phyloP scores from a whole-genome alignment of 2,797 vertebrate genomes.

The Microchirus variegatus region DNA sequence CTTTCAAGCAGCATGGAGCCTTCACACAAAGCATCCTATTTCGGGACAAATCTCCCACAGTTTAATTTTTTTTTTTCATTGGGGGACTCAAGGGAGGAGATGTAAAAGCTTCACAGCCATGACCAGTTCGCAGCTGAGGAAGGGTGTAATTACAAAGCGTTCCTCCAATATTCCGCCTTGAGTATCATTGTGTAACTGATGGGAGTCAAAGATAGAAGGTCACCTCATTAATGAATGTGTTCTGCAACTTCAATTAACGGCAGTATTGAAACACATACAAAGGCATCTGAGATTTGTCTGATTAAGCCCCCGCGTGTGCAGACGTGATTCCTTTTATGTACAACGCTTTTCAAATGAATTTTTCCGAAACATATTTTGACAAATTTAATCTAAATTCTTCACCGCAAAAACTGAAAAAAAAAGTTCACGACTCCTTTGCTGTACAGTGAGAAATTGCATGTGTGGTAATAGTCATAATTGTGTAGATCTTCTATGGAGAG shows the following conservation, averaged over 20 bases:
- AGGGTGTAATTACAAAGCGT: slow-evolving; percentile 47
- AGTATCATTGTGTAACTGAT: slow-evolving; percentile 49
- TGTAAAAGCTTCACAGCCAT: slow-evolving; percentile 19
- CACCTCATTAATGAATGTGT: slow-evolving; percentile 45
- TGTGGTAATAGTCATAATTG: too few species aligned
- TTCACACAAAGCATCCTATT: slow-evolving; percentile 56
- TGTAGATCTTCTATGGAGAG: too few species aligned
- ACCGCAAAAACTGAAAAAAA: too few species aligned
- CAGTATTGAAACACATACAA: slow-evolving; percentile 33
- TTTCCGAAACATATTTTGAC: not conserved
- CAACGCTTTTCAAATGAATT: slow-evolving; percentile 6
- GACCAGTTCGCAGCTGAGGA: slow-evolving; percentile 33
- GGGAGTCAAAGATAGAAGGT: slow-evolving; percentile 49
- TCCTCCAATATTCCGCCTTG: slow-evolving; percentile 33
- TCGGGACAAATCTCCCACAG: slow-evolving; percentile 48
- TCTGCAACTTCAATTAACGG: slow-evolving; percentile 46
- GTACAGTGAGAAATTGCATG: too few species aligned
- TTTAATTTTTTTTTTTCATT: slow-evolving; percentile 32
- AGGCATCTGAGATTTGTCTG: slow-evolving; percentile 19
- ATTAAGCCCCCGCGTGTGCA: slow-evolving; percentile 10
- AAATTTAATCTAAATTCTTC: not conserved
- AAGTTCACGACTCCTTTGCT: too few species aligned
- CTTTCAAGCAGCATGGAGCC: slow-evolving; percentile 47
- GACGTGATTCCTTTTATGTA: slow-evolving; percentile 4
- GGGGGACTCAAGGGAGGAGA: slow-evolving; percentile 28